Evolutionary conservation across 2,888 invertebrate species (phyloP), one percentile per base, ranked within the genome.

Genomic region (Bugula neritina): DNA sequence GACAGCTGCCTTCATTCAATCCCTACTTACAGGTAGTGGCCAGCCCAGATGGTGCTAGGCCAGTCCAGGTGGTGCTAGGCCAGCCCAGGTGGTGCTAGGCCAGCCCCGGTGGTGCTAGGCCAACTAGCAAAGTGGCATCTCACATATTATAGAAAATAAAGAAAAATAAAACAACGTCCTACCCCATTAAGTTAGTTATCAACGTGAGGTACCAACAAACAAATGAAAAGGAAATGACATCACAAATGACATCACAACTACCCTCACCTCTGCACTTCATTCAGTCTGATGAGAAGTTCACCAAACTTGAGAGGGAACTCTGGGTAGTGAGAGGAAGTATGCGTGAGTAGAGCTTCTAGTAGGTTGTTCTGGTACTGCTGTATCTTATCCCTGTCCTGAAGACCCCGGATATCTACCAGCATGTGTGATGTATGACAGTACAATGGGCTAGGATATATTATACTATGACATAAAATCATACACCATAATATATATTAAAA

Each of bases 281-380:
- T 94, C 84, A 97, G 93, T 79, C 95, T 89, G 74, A 96, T 87
- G 75, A 97, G 86, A 72, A 97, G 86, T 85, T 96, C 95, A 57
- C 95, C 95, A 83, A 95, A 96, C 87, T 97, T 96, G 77, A 94
- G 92, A 71, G 94, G 94, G 84, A 92, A 90, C 77, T 93, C 92
- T 21, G 94, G 93, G 86, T 94, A 96, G 85, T 94, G 93, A 31
- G 90, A 89, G 76, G 91, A 88, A 1, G 94, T 96, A 84, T 97
- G 97, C 73, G 92, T 91, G 84, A 94, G 93, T 70, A 97, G 86
- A 52, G 94, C 94, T 81, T 94, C 93, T 71, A 94, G 86, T 29
- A 96, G 93, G 82, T 93, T 92, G 84, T 96, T 95, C 84, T 96
- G 96, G 71, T 94, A 94, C 69, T 92, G 92, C 73, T 94, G 89